Evolutionary conservation across 2,113 vertebrate species (phyloP).

Genomic region (Cephalopterus ornatus): DNA sequence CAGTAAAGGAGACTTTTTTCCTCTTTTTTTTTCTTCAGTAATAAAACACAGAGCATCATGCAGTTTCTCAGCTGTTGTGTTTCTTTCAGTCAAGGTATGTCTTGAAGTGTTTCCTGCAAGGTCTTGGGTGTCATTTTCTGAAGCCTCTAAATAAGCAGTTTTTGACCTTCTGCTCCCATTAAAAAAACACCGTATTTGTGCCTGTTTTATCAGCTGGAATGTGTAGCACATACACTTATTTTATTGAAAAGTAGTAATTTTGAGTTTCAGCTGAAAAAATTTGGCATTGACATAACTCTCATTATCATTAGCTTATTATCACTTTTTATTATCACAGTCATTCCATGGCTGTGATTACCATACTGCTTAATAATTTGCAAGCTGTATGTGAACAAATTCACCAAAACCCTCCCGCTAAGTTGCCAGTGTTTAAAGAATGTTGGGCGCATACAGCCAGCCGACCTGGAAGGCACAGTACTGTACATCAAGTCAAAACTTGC

Average conservation of each 20-base stretch:
- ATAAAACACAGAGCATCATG: not conserved
- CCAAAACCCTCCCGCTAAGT: not conserved
- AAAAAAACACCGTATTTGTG: not conserved
- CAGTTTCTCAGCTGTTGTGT: not conserved
- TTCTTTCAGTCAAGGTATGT: not conserved
- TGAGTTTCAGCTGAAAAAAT: not conserved
- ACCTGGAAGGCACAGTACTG: not conserved
- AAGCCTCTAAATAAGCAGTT: not conserved
- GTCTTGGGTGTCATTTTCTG: not conserved
- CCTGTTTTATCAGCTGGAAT: not conserved
- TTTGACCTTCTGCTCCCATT: not conserved
- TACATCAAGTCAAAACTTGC: not conserved
- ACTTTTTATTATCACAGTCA: too few species aligned
- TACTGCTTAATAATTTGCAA: not conserved
- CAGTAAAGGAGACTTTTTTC: not conserved
- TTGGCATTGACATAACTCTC: not conserved
- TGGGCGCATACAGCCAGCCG: not conserved
- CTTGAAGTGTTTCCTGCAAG: not conserved
- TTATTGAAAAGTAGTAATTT: not conserved
- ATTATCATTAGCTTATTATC: too few species aligned
- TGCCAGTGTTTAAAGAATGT: not conserved
- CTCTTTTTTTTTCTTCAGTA: not conserved
- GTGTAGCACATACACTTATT: not conserved
- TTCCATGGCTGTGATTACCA: not conserved
- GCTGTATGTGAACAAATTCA: not conserved